Percentiles rank a stretch among this genome's conserved stretches.
Conservation (phyloP, 2,113 vertebrate species). For the Crocuta crocuta region DNA sequence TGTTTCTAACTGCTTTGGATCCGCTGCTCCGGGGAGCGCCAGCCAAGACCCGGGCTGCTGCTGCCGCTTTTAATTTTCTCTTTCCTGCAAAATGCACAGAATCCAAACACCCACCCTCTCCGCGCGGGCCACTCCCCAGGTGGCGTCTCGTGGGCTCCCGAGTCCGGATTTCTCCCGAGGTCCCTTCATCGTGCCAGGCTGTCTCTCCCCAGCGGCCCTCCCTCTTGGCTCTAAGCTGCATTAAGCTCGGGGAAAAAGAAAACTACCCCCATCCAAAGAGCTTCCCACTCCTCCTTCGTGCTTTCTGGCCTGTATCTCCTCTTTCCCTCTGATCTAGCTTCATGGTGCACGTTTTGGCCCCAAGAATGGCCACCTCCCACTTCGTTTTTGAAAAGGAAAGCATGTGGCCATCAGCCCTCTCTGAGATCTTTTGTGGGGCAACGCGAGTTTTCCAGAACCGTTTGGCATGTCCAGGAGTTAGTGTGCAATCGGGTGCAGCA, state of each 20-base stretch:
- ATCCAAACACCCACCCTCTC: not conserved
- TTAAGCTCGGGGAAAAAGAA: conserved; percentile 85
- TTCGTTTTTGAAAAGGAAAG: not conserved
- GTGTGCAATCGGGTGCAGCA: not conserved
- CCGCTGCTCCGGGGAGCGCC: conserved; percentile 56
- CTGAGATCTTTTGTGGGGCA: not conserved
- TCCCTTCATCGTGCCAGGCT: conserved; percentile 78
- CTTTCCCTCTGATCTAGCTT: conserved; percentile 29
- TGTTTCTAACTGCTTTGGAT: conserved; percentile 86
- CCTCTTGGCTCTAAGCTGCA: conserved; percentile 69
- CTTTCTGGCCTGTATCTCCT: not conserved
- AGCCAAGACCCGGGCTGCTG: conserved; percentile 5
- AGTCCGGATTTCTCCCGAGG: conserved; percentile 83
- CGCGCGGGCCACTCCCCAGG: conserved; percentile 65
- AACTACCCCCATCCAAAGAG: not conserved
- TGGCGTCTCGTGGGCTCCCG: conserved; percentile 85
- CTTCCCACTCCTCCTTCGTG: not conserved
- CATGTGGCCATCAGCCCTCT: not conserved
- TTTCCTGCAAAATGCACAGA: conserved; percentile 82
- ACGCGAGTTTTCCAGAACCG: not conserved
- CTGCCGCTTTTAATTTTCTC: not conserved
- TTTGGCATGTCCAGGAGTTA: not conserved
- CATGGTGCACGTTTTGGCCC: conserved; percentile 32
- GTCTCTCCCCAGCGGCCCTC: not conserved
- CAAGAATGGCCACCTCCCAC: conserved; percentile 58